A percentile compares a stretch with the other conserved stretches of the same genome.
Conservation (phyloP, 2,113 vertebrate species). For the Arizona elegans region DNA sequence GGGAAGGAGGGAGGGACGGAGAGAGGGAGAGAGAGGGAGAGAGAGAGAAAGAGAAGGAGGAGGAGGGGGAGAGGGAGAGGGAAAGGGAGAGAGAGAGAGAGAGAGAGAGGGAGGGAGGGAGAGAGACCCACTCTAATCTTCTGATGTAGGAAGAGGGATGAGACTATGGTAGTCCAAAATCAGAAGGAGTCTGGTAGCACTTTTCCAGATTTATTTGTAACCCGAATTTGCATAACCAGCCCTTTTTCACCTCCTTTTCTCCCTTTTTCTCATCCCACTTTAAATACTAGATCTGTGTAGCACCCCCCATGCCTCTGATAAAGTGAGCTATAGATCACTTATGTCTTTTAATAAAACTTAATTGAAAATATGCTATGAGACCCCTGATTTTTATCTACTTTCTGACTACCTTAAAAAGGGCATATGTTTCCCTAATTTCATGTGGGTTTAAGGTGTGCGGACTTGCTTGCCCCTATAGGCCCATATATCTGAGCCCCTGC, state of each 20-base stretch:
- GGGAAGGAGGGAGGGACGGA: no score
- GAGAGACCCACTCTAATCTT: background rate
- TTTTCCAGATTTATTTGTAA: background rate
- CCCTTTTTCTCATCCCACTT: background rate
- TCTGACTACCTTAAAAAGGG: background rate
- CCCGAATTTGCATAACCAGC: background rate
- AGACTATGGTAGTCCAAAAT: background rate
- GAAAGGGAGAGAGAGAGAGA: no score
- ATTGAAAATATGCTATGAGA: background rate
- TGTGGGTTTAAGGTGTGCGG: background rate
- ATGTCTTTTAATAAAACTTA: background rate
- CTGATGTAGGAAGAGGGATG: background rate
- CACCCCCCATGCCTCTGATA: background rate
- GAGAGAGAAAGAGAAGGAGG: no score
- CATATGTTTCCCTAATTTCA: background rate
- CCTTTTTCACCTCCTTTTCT: background rate
- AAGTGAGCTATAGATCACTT: background rate
- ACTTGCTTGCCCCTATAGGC: background rate
- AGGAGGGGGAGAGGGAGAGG: rapidly evolving
- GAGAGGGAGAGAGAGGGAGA: no score
- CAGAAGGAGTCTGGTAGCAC: background rate
- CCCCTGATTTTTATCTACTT: background rate
- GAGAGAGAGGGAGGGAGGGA: no score
- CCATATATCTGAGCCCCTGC: background rate
- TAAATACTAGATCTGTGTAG: background rate